Evolutionary conservation across 2,113 vertebrate species (phyloP).

Genomic region (Scalopus aquaticus): DNA sequence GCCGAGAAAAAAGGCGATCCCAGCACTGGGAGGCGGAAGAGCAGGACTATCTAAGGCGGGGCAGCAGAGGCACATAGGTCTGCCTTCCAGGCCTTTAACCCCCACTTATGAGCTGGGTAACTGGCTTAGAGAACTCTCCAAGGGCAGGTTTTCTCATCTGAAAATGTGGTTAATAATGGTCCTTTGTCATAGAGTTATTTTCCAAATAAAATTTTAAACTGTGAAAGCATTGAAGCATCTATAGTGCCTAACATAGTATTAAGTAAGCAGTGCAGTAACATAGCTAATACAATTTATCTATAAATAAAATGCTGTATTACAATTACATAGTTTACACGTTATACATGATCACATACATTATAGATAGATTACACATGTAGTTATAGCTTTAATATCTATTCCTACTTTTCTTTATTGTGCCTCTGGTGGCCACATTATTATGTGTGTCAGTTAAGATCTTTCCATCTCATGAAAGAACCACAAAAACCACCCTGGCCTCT

Average conservation of each 20-base stretch:
- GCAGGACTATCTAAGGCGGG: neutral
- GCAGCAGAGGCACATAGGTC: neutral
- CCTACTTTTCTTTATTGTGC: neutral
- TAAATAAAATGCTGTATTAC: neutral
- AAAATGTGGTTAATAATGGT: neutral
- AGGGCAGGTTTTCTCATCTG: neutral
- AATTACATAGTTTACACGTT: too few species aligned
- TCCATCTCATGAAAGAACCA: neutral
- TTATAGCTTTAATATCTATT: neutral
- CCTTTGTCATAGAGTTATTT: neutral
- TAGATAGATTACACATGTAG: too few species aligned
- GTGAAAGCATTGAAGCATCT: neutral
- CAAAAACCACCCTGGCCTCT: neutral
- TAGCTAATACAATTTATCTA: neutral
- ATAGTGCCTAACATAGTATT: neutral
- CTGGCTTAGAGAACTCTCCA: neutral
- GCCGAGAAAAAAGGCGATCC: neutral
- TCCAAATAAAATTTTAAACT: neutral
- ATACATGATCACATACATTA: too few species aligned
- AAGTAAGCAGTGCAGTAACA: neutral
- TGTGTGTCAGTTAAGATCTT: neutral
- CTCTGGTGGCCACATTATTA: neutral
- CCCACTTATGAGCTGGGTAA: neutral
- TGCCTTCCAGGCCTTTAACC: neutral
- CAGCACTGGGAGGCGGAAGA: neutral